phyloP scores from a whole-genome alignment of 2,797 vertebrate genomes.

The Rhynchonycteris naso region DNA sequence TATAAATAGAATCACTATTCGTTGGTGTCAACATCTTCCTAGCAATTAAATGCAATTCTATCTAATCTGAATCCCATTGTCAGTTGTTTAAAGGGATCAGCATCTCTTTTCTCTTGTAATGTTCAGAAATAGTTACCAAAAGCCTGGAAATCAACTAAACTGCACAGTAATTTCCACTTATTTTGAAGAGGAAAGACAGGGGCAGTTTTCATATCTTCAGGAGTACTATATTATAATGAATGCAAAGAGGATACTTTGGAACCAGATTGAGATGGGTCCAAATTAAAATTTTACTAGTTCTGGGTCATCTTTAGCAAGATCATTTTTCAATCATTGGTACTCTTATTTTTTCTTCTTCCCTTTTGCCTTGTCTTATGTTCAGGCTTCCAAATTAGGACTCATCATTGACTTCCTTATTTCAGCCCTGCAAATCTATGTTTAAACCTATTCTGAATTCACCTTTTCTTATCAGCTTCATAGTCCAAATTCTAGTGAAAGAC shows the following conservation, averaged over 20 bases:
- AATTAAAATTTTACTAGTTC: not conserved
- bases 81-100: not conserved
- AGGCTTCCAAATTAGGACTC: not conserved
- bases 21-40: not conserved
- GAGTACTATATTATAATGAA: fast-evolving
- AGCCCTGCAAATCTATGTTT: not conserved
- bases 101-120: not conserved
- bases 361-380: not conserved
- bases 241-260: not conserved
- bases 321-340: not conserved
- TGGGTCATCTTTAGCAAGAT: not conserved
- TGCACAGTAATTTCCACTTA: not conserved
- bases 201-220: not conserved
- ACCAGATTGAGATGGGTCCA: not conserved
- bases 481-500: not conserved
- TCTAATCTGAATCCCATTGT: not conserved
- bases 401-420: not conserved
- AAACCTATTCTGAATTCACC: not conserved
- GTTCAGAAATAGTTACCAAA: not conserved
- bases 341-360: not conserved
- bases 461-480: not conserved
- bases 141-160: not conserved
- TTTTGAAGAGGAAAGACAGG: not conserved
- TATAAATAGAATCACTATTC: not conserved
- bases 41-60: not conserved